Conservation (phyloP, 2,797 vertebrate genomes). For the Eutrigla gurnardus region DNA sequence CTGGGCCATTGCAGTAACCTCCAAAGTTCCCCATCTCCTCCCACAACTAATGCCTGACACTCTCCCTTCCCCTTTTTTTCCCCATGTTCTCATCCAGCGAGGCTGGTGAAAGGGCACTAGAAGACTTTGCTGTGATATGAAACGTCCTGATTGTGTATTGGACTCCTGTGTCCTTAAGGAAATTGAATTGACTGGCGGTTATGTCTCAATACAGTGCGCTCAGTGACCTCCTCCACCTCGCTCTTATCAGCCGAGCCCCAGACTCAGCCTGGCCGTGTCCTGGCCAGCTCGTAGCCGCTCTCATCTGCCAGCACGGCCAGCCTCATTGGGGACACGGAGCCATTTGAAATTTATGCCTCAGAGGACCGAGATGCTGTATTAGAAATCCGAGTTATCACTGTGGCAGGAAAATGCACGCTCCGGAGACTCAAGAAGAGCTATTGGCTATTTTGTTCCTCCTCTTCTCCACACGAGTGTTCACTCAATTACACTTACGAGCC, state of each 20-base stretch:
- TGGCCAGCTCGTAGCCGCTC: conserved; percentile 38
- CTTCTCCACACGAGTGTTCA: conserved; percentile 51
- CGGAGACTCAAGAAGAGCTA: conserved; percentile 29
- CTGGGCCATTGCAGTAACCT: conserved; percentile 44
- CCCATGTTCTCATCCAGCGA: conserved; percentile 24
- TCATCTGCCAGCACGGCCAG: conserved; percentile 57
- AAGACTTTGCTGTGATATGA: conserved; percentile 66
- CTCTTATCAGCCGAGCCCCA: conserved; percentile 77
- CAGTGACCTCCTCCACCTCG: conserved; percentile 72
- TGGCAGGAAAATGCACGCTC: conserved; percentile 34
- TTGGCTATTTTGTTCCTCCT: conserved; percentile 47
- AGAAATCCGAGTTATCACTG: conserved; percentile 63
- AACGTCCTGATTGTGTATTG: conserved; percentile 71
- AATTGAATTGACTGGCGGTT: conserved; percentile 77
- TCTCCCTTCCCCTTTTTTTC: conserved; percentile 16
- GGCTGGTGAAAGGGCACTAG: conserved; percentile 65
- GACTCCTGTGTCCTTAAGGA: conserved; percentile 78
- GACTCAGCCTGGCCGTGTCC: conserved; percentile 52
- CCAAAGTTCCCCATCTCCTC: conserved; percentile 4
- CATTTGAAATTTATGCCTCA: conserved; percentile 65
- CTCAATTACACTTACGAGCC: conserved; percentile 54
- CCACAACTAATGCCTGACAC: conserved; percentile 23
- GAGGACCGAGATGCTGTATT: conserved; percentile 55
- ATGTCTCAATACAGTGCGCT: conserved; percentile 70
- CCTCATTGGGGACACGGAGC: conserved; percentile 34